A percentile compares a stretch with the other conserved stretches of the same genome.
Conservation (phyloP, 2,888 invertebrate species). For the Phalangium opilio region DNA sequence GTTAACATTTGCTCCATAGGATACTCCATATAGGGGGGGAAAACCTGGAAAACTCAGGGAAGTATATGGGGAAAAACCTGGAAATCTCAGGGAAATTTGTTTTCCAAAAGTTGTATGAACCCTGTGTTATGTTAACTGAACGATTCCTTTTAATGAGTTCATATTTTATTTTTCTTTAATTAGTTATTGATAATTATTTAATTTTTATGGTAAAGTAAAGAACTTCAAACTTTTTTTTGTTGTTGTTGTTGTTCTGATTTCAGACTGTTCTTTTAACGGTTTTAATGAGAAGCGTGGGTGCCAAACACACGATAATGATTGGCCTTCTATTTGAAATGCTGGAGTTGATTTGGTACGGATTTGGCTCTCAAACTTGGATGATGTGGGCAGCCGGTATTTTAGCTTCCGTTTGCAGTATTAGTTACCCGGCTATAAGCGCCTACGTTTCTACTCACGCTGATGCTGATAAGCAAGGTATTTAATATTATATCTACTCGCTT, state of each 20-base stretch:
- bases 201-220: background rate
- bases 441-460: constrained; percentile 95
- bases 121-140: too few relatives aligned
- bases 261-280: constrained; percentile 45
- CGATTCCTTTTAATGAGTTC: too few relatives aligned
- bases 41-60: too few relatives aligned
- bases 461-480: constrained; percentile 80
- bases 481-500: constrained; percentile 2
- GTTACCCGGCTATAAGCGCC: constrained; percentile 96
- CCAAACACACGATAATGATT: constrained; percentile 93
- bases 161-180: too few relatives aligned
- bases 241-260: constrained; percentile 14
- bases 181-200: too few relatives aligned
- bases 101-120: too few relatives aligned
- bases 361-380: constrained; percentile 94
- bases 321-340: constrained; percentile 92
- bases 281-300: constrained; percentile 71
- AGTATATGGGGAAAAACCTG: too few relatives aligned
- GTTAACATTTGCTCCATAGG: too few relatives aligned
- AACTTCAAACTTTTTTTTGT: background rate
- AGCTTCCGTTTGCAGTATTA: constrained; percentile 88
- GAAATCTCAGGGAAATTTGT: too few relatives aligned
- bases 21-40: too few relatives aligned
- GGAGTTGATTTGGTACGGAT: constrained; percentile 93
- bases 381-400: constrained; percentile 98